Evolutionary conservation across 2,113 vertebrate genomes (phyloP), one percentile per base, ranked within the genome.

Genomic region (Hemicordylus capensis): DNA sequence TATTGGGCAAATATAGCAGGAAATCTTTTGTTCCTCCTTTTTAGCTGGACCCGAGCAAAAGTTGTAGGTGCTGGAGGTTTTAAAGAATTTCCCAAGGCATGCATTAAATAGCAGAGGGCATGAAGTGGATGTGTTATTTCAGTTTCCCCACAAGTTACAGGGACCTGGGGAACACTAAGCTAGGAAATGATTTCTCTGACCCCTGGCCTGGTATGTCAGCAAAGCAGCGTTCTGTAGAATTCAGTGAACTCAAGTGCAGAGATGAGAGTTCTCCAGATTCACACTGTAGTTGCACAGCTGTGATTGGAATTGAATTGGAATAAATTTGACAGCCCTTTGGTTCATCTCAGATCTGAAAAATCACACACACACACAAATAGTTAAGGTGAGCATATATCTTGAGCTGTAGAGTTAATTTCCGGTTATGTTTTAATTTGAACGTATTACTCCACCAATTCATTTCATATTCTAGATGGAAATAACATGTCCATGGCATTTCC

Each of bases 1-100:
- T 88, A 80, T 80, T 85, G 85, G 61, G n/a, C 34, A 61, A 76
- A 66, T 79, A 48, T 6, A 83, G 44, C 56, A 86, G 66, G n/a
- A 74, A 54, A 1, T 1, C 64, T 87, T 77, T 83, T 67, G 20
- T 87, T 76, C 44, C 44, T 84, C 17, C 26, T 12, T 93, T 90
- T 89, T 89, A 88, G 20, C 73, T 81, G 54, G 48, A 17, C 37
- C 66, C 73, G 83, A 63, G 22, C 70, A 84, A 88, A 64, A 89
- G 66, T 69, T 83, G 51, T 82, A 76, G 56, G 42, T 87, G 74
- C n/a, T 85, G 59, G 64, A 51, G 12, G 82, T 67, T 74, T 88
- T 81, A 58, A 92, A 54, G 91, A 89, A 75, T 76, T 66, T 22
- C 66, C 39, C 63, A 39, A 39, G 44, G 37, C 3, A n/a, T 76